Evolutionary conservation across 2,888 invertebrate genomes (phyloP).

Genomic region (Hemicrepidius hirtus): DNA sequence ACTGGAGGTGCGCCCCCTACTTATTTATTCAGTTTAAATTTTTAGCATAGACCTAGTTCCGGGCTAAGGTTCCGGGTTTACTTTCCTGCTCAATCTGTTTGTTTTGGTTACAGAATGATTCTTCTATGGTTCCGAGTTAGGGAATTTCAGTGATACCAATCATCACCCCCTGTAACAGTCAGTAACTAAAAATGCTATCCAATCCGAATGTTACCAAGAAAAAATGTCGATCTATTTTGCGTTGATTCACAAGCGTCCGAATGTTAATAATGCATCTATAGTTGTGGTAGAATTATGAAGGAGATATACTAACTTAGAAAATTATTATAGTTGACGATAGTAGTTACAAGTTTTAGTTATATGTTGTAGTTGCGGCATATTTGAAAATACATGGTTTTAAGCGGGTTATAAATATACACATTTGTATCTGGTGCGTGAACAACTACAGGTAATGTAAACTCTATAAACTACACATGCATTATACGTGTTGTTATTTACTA

Average conservation of each 20-base stretch:
- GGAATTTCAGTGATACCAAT: too few relatives aligned
- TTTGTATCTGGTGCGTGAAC: constrained; percentile 12
- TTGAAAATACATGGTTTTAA: constrained; percentile 17
- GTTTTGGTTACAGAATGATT: too few relatives aligned
- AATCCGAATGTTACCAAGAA: constrained; percentile 14
- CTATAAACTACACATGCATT: too few relatives aligned
- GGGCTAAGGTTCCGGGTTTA: too few relatives aligned
- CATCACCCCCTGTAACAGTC: background rate
- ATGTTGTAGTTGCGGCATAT: constrained; percentile 25
- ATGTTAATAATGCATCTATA: constrained; percentile 22
- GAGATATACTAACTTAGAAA: background rate
- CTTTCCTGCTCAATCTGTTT: too few relatives aligned
- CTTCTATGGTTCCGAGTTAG: too few relatives aligned
- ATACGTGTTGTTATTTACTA: background rate
- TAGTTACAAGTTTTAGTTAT: constrained; percentile 6
- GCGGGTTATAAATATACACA: constrained; percentile 26
- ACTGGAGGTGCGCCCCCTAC: too few relatives aligned
- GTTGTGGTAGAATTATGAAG: background rate
- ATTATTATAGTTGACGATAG: background rate
- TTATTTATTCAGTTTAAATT: too few relatives aligned
- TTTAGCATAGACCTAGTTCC: too few relatives aligned
- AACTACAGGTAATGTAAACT: constrained; percentile 16
- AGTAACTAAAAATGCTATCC: constrained; percentile 1
- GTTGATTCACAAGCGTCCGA: constrained; percentile 34
- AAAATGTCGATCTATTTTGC: constrained; percentile 48